Evolutionary conservation across 2,888 invertebrate species (phyloP), one percentile per base, ranked within the genome.

Genomic region (Zaprionus obscuricornis): DNA sequence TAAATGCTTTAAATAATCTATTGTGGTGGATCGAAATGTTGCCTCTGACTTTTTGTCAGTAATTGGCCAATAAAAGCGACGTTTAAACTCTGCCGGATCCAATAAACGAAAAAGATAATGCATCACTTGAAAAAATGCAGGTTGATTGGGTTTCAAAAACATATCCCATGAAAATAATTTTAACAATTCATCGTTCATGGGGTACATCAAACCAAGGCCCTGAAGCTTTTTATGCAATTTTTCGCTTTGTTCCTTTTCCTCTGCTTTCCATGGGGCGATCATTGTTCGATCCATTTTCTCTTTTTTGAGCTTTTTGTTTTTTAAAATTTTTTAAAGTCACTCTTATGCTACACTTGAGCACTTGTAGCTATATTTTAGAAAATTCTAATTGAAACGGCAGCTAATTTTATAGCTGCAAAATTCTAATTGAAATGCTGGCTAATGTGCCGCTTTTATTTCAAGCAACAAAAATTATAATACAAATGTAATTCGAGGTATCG

Each of bases 1-100:
- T 7, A 90, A 57, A 47, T 88, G 62, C 49, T 85, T 89, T 0
- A 90, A 63, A 57, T 90, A 90, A 22, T 89, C 88, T 2, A 90
- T 83, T 0, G 90, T 89, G 24, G 82, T 74, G 1, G 88, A 70
- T 6, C 90, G 89, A 49, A 90, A 90, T 29, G 69, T 83, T 1
- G 88, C 85, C 46, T 90, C 90, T 0, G 86, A 73, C 27, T 86
- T 87, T 45, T 90, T 90, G 54, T 90, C 90, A 0, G 72, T 82
- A 34, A 90, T 85, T 0, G 90, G 90, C 90, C 90, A 90, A 59
- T 88, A 90, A 51, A 90, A 90, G 2, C 89, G 85, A n/a, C 88
- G 88, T 50, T 84, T 88, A 39, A 90, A 90, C 45, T 90, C 90
- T 1, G 51, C 63, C 0, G 88, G 76, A 81, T 90, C 90, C 6